These are phyloP conservation scores for Eriosoma lanigerum DNA, from an alignment of 1,140 invertebrate species.

Conservation along the genomic window DNA sequence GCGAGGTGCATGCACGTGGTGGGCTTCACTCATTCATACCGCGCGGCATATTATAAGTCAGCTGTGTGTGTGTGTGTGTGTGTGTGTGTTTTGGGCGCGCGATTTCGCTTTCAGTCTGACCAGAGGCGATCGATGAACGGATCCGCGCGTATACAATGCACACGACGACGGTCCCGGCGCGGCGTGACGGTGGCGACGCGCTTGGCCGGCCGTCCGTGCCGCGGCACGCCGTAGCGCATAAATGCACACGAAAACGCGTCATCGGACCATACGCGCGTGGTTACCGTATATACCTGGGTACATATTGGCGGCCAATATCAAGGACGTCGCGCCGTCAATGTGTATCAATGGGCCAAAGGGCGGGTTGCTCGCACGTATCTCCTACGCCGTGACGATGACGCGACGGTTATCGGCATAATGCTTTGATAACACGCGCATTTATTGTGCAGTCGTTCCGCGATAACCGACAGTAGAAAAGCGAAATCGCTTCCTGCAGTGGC, in stretches of 20 bases:
- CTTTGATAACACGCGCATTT: too few relatives aligned
- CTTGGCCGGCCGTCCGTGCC: conserved; percentile 43
- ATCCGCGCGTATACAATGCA: too few relatives aligned
- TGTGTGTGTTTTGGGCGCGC: conserved; percentile 5
- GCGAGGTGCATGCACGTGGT: too few relatives aligned
- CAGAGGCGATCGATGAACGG: conserved; percentile 39
- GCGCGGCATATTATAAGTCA: not conserved
- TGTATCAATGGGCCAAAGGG: conserved; percentile 33
- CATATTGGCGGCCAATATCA: not conserved
- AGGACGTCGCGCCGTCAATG: conserved; percentile 28
- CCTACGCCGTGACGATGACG: not conserved
- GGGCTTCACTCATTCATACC: conserved; percentile 38
- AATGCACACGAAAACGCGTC: conserved; percentile 26
- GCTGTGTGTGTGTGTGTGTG: not conserved
- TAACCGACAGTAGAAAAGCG: too few relatives aligned
- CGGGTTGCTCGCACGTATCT: not conserved
- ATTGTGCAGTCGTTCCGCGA: too few relatives aligned
- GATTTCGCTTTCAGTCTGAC: conserved; percentile 47
- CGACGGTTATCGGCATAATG: too few relatives aligned
- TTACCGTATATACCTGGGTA: not conserved
- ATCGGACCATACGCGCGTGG: not conserved
- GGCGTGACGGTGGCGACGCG: conserved; percentile 27
- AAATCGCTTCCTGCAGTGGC: too few relatives aligned
- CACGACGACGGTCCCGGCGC: not conserved
- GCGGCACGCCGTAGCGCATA: conserved; percentile 3